Conservation (phyloP, 2,888 invertebrate genomes). For the Theristus sp. region DNA sequence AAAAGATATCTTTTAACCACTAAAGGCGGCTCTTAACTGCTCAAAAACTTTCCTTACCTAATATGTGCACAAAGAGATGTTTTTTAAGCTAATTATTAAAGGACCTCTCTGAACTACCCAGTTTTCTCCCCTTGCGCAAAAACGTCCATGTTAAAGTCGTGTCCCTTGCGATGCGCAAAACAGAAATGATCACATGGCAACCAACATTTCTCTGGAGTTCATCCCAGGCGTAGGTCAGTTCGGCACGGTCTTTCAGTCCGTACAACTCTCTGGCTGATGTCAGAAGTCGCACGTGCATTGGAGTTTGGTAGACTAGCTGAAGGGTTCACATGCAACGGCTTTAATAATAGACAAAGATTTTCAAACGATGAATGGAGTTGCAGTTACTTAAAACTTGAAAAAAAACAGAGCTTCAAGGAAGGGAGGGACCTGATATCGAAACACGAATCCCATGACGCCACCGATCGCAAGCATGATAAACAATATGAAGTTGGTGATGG, state of each 20-base stretch:
- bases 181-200: too few relatives aligned
- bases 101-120: too few relatives aligned
- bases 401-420: too few relatives aligned
- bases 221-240: constrained; percentile 24
- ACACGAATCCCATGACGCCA: constrained; percentile 27
- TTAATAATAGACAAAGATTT: background rate
- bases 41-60: background rate
- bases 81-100: too few relatives aligned
- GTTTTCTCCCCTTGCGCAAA: too few relatives aligned
- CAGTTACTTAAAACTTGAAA: too few relatives aligned
- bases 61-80: too few relatives aligned
- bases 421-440: constrained; percentile 20
- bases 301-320: constrained; percentile 16
- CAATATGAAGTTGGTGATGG: constrained; percentile 19
- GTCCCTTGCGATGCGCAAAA: too few relatives aligned
- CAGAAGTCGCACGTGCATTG: constrained; percentile 24
- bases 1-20: too few relatives aligned
- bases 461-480: constrained; percentile 24
- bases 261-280: constrained; percentile 24
- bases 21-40: too few relatives aligned
- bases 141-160: too few relatives aligned
- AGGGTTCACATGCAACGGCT: background rate
- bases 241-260: constrained; percentile 19
- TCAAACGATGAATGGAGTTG: background rate
- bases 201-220: constrained; percentile 20